Evolutionary conservation across 2,888 invertebrate genomes (phyloP), one percentile per base, ranked within the genome.

Genomic region (Drosophila greeni): DNA sequence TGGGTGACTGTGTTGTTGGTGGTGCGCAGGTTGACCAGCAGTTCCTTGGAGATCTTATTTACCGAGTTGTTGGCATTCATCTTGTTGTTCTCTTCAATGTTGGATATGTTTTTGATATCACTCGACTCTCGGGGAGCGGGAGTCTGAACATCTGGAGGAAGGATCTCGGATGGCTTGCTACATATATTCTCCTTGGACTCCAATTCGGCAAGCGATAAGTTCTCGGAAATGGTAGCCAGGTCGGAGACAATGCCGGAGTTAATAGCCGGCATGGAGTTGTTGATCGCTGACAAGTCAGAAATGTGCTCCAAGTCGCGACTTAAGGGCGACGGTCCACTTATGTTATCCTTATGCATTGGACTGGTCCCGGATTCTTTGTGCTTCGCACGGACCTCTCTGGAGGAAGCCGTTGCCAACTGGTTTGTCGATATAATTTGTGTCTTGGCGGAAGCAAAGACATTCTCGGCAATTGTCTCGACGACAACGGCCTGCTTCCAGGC

Each of bases 401-500:
- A 26, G 12, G 49, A 59, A 12, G 58, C 39, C 16, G 66, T 49
- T 5, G 54, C 59, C 18, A 73, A 23, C 34, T 83, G 74, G 54
- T 92, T 91, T 16, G 45, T 47, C 3, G 92, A 91, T 31, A 92
- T 90, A 49, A 94, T 93, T 86, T 94, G 94, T 5, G 93, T 92
- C 72, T 93, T 92, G 18, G 93, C 93, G 51, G 93, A 92, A 43
- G 93, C 93, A 71, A 95, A 89, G 39, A 95, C 93, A 85, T 93
- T 94, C 89, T 97, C 96, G 4, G 96, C 94, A 82, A 97, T 94
- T 54, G 95, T 95, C 88, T 97, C 96, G 12, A 96, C 95, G 3
- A 97, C 95, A 90, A 96, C 95, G 3, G 97, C 95, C 90, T 95
- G 93, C 90, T 94, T 94, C 69, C 94, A 94, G 40, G 94, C 92